A percentile compares a stretch with the other conserved stretches of the same genome.
These are phyloP conservation scores for Hyperopisus bebe DNA, from an alignment of 2,113 vertebrate genomes.

Conservation along the genomic window DNA sequence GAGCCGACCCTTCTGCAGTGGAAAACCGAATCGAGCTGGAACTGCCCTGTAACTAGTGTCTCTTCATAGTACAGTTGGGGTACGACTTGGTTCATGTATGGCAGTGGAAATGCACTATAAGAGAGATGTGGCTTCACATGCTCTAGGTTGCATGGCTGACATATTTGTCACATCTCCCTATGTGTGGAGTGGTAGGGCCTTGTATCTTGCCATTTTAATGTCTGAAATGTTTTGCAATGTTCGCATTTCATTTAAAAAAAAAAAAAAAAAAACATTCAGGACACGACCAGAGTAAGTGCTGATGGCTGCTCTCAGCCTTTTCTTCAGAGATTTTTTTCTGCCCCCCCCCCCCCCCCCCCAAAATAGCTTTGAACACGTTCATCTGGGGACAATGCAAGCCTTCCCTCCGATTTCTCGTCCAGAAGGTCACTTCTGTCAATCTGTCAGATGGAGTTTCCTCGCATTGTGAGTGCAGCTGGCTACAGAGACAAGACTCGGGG, in stretches of 20 bases:
- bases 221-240: neutral
- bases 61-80: no score
- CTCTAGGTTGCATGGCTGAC: neutral
- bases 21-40: no score
- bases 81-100: neutral
- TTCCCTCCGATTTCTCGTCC: neutral
- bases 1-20: no score
- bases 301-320: neutral
- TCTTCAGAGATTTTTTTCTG: neutral
- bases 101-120: neutral
- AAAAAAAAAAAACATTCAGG: neutral
- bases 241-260: neutral
- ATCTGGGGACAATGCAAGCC: neutral
- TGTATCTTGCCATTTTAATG: neutral
- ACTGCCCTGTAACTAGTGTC: no score
- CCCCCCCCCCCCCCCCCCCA: neutral
- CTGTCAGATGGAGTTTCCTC: slow-evolving; percentile 14
- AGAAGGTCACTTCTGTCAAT: neutral
- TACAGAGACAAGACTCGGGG: neutral
- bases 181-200: neutral
- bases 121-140: neutral
- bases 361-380: neutral
- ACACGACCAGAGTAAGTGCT: neutral
- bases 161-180: neutral
- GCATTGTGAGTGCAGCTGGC: neutral